Evolutionary conservation across 2,113 vertebrate genomes (phyloP), one percentile per base, ranked within the genome.

Genomic region (Pimephales promelas): DNA sequence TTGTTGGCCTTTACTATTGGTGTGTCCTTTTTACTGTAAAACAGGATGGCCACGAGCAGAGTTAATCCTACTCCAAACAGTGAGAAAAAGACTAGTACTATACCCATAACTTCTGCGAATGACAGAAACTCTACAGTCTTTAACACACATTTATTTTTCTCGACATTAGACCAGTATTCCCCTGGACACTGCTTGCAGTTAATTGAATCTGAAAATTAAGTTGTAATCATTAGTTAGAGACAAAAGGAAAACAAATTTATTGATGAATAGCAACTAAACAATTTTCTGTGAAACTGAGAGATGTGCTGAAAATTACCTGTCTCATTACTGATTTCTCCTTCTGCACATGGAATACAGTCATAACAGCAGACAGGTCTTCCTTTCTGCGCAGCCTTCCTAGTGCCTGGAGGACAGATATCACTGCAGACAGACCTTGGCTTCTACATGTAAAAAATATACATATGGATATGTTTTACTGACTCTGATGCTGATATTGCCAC

Each of bases 151-250:
- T 78, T 82, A 84, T 92, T 88, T 91, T 86, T 92, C 71, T 89
- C 86, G 56, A 84, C 85, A 90, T 92, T 94, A 78, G 92, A 91
- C 92, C 92, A 93, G 82, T 88, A 93, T 76, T 93, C 91, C 56
- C 88, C 91, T 82, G 92, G 92, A 90, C 93, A 94, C 86, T 89
- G 90, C 86, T 79, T 89, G 89, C 93, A 94, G 89, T 88, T 87
- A 90, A 84, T 92, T 90, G 92, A 92, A 92, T 94, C 93, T 94
- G 92, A 52, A 93, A 93, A 81, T 76, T 83, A 92, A 90, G 36
- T 56, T 85, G 52, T n/a, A 11, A 68, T 75, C 26, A 79, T 10
- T 61, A 16, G 34, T 82, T 34, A 81, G 7, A 31, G 70, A 82
- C 80, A 81, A 57, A 56, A 81, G 90, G 89, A 24, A 92, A 89